Evolutionary conservation across 64 coral and sea anemone genomes (phyloP).

Genomic region (Orbicella faveolata): DNA sequence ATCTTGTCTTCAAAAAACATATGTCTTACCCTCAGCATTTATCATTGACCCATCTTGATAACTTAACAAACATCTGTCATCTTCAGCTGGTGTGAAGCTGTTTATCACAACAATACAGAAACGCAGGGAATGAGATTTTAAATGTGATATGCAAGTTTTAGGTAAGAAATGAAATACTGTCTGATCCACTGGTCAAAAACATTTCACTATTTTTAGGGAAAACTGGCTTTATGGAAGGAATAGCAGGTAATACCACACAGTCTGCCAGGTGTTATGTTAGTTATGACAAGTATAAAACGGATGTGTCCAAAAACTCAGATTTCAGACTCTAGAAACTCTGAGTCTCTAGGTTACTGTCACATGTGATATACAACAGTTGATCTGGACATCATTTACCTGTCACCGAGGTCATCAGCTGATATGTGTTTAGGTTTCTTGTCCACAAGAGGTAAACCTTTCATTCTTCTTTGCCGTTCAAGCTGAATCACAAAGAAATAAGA

Average conservation of each 20-base stretch:
- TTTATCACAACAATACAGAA: not conserved
- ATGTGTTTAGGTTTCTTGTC: constrained; percentile 75
- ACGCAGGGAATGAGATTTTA: too few species aligned
- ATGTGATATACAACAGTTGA: not conserved
- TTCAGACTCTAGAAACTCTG: too few species aligned
- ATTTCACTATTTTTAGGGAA: too few species aligned
- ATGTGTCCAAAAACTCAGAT: too few species aligned
- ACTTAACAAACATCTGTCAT: constrained; percentile 71
- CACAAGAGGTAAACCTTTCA: constrained; percentile 76
- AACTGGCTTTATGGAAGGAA: too few species aligned
- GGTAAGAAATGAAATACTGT: too few species aligned
- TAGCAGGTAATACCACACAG: too few species aligned
- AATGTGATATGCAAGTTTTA: too few species aligned
- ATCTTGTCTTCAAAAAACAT: not conserved
- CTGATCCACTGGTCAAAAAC: too few species aligned
- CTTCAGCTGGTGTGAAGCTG: constrained; percentile 67
- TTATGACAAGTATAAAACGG: too few species aligned
- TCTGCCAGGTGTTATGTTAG: too few species aligned
- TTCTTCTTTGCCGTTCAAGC: constrained; percentile 89
- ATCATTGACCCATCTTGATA: constrained; percentile 85
- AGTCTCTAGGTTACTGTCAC: too few species aligned
- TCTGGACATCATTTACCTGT: constrained; percentile 49
- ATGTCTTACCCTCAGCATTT: constrained; percentile 32
- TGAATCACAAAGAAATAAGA: constrained; percentile 2
- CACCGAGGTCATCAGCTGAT: constrained; percentile 97